phyloP scores from a whole-genome alignment of 2,113 vertebrate genomes.

The Cricetomys ansorgei region DNA sequence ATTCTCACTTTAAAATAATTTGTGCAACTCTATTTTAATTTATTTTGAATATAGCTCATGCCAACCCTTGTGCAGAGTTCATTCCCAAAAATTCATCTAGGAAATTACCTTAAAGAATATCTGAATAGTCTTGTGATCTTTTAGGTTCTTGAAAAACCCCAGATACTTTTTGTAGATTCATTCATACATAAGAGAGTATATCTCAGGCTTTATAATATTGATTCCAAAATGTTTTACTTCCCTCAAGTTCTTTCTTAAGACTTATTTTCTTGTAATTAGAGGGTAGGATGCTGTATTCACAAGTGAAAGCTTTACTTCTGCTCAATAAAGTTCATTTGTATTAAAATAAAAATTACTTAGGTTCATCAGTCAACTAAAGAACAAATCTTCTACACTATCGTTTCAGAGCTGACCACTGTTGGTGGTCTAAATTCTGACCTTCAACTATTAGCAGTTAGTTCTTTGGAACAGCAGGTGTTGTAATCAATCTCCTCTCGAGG shows the following conservation, averaged over 20 bases:
- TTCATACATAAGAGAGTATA: not conserved
- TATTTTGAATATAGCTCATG: not conserved
- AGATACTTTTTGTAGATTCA: not conserved
- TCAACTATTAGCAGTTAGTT: conserved; percentile 66
- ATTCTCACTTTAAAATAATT: conserved; percentile 19
- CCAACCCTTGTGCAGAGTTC: not conserved
- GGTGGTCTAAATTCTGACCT: conserved; percentile 63
- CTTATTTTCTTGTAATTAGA: not conserved
- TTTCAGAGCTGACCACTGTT: conserved; percentile 3
- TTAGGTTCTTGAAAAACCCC: conserved; percentile 13
- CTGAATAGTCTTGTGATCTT: not conserved
- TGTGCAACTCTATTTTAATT: not conserved
- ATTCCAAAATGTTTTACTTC: not conserved
- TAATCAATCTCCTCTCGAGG: conserved; percentile 70
- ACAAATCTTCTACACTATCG: not conserved
- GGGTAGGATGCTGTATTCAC: not conserved
- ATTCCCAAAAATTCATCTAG: conserved; percentile 30
- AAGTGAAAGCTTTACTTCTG: not conserved
- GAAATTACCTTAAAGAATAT: conserved; percentile 13
- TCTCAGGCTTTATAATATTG: conserved; percentile 18
- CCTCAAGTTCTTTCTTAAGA: not conserved
- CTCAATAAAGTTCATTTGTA: not conserved
- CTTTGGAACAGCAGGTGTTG: conserved; percentile 72
- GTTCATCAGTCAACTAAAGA: conserved; percentile 11
- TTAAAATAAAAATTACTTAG: conserved; percentile 29